Conservation (phyloP, 2,888 invertebrate genomes). For the Phorcus lineatus region DNA sequence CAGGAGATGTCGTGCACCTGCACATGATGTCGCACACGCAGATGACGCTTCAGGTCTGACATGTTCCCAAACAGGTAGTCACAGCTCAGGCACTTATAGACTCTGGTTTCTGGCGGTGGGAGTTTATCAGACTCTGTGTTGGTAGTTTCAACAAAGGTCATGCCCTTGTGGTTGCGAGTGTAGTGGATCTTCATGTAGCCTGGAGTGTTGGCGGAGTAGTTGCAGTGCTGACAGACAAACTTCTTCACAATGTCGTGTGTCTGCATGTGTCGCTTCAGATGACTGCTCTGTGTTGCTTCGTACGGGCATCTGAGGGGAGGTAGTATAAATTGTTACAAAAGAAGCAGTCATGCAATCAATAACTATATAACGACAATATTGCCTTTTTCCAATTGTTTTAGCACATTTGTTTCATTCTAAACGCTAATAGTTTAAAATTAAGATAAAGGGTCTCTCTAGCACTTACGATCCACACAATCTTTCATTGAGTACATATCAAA, state of each 20-base stretch:
- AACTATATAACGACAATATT: not conserved
- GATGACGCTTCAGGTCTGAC: constrained; percentile 73
- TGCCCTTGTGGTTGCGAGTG: constrained; percentile 62
- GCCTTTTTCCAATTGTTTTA: not conserved
- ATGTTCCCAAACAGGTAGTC: constrained; percentile 74
- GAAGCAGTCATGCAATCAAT: not conserved
- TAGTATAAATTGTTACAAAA: not conserved
- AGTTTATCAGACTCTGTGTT: constrained; percentile 18
- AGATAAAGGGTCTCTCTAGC: too few relatives aligned
- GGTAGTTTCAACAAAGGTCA: constrained; percentile 26
- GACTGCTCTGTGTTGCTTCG: constrained; percentile 72
- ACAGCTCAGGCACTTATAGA: constrained; percentile 73
- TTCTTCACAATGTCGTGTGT: constrained; percentile 71
- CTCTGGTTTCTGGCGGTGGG: constrained; percentile 34
- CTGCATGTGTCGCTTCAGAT: constrained; percentile 73
- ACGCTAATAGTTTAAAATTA: too few relatives aligned
- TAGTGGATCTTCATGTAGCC: constrained; percentile 74
- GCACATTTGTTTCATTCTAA: not conserved
- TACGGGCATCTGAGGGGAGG: constrained; percentile 68
- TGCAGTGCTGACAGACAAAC: constrained; percentile 71
- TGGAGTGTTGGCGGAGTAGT: constrained; percentile 73
- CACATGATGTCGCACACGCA: constrained; percentile 67
- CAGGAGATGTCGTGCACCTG: constrained; percentile 63
- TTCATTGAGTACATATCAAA: too few relatives aligned
- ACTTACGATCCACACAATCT: too few relatives aligned